Base-by-base conservation (phyloP, 2,888 invertebrate genomes). In the Platycheirus rosarum region DNA sequence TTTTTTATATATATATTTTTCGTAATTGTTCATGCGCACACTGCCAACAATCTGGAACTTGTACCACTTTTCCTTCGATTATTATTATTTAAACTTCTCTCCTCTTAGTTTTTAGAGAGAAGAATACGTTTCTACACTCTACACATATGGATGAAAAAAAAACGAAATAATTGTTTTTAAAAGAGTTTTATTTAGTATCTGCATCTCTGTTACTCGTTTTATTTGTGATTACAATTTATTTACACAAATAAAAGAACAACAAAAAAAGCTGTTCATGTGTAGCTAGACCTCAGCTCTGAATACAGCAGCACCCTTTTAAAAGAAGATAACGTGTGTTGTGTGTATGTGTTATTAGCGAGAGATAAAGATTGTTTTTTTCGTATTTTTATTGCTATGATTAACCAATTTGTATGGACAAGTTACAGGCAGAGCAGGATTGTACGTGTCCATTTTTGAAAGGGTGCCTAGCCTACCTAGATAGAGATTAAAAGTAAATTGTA, bases 11-110 rank as follows among this genome's bases (percentile, higher is more conserved):
- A 49, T 44, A 69, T 69, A 49, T 44, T 62, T 62, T 11, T 23
- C 18, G 51, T 73, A 53, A 68, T 68, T 40, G 60, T 69, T 49
- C 70, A 80, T 80, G 80, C 80, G 80, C 80, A 76, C 37, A 70
- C 42, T 46, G 37, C 11, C 32, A 44, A 60, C 40, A 60, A 79
- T 75, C 74, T 78, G 68, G 55, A 60, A 74, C 68, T 78, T 79
- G 68, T 75, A 68, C 79, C 49, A 74, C 75, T 79, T 74, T 78
- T 68, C 62, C 51, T 62, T 76, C 53, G 13, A n/a, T 35, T 18
- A 29, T 57, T 57, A 32, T 57, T 48, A 44, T 69, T 55, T 69
- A 35, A 40, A 66, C 9, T 71, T 42, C 14, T 60, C 53, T 62
- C 42, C 8, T 68, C 8, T 14, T 37, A 40, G 11, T 13, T 13